A percentile compares a stretch with the other conserved stretches of the same genome.
Conservation (phyloP, 2,113 vertebrate genomes). For the Empidonax traillii region DNA sequence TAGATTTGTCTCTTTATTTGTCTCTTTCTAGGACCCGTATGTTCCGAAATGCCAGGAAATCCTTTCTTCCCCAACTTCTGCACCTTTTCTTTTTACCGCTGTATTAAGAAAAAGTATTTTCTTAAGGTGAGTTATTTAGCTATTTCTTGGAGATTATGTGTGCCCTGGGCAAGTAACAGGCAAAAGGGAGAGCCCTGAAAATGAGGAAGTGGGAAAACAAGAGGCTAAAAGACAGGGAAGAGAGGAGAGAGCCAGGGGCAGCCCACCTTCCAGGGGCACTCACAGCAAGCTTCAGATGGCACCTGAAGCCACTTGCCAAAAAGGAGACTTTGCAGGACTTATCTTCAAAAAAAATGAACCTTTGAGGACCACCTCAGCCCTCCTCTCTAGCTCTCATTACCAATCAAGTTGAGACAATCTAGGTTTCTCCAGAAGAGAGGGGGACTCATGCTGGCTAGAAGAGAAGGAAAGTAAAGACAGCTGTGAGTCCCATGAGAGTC, state of each 20-base stretch:
- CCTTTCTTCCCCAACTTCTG: constrained; percentile 46
- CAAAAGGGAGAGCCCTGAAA: background rate
- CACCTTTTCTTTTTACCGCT: constrained; percentile 54
- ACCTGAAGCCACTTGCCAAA: background rate
- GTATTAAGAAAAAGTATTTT: constrained; percentile 44
- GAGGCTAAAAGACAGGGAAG: background rate
- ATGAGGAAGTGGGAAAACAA: background rate
- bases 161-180: background rate
- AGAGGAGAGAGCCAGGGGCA: background rate
- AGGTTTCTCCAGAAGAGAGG: background rate
- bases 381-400: background rate
- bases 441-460: background rate
- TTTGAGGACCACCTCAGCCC: background rate
- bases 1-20: background rate
- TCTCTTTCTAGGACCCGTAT: constrained; percentile 44
- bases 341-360: background rate
- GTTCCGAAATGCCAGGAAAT: background rate
- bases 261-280: background rate
- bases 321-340: background rate
- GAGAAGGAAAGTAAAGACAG: background rate
- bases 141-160: background rate
- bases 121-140: constrained; percentile 56
- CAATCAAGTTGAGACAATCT: background rate
- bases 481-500: background rate
- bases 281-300: background rate